Evolutionary conservation across 2,888 invertebrate species (phyloP).

Genomic region (Tachina grossa): DNA sequence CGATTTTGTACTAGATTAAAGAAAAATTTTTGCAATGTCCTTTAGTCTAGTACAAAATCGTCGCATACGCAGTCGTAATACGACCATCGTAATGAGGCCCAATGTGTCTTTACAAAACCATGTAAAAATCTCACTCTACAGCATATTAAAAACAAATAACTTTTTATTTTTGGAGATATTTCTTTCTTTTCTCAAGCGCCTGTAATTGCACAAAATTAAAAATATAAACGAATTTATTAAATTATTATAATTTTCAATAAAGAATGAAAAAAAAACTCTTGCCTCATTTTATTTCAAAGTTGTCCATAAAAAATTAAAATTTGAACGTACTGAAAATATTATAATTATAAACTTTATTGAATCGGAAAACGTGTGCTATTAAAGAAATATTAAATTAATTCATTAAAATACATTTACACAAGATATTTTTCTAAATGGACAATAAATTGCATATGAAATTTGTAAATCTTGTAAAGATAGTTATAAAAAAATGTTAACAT

Average conservation of each 20-base stretch:
- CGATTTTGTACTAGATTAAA: too few species aligned
- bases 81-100: too few species aligned
- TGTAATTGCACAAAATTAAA: conserved; percentile 4
- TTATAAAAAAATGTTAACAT: conserved; percentile 43
- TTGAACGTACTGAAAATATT: conserved; percentile 6
- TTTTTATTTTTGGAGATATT: too few species aligned
- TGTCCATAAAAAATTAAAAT: conserved; percentile 14
- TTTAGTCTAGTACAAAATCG: too few species aligned
- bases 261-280: conserved; percentile 9
- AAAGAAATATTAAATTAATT: conserved; percentile 2
- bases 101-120: too few species aligned
- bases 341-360: conserved; percentile 29
- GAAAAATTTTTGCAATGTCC: too few species aligned
- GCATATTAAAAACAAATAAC: too few species aligned
- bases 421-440: conserved; percentile 63
- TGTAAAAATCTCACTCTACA: too few species aligned
- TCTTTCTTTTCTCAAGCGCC: neutral
- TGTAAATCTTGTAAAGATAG: conserved; percentile 5
- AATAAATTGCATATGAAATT: conserved; percentile 58
- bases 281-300: conserved; percentile 16
- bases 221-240: conserved; percentile 44
- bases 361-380: conserved; percentile 56
- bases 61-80: too few species aligned
- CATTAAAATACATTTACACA: conserved; percentile 36
- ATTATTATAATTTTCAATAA: neutral